These are phyloP conservation scores for Trypoxylus dichotomus DNA, from an alignment of 1,140 invertebrate genomes.

Conservation along the genomic window DNA sequence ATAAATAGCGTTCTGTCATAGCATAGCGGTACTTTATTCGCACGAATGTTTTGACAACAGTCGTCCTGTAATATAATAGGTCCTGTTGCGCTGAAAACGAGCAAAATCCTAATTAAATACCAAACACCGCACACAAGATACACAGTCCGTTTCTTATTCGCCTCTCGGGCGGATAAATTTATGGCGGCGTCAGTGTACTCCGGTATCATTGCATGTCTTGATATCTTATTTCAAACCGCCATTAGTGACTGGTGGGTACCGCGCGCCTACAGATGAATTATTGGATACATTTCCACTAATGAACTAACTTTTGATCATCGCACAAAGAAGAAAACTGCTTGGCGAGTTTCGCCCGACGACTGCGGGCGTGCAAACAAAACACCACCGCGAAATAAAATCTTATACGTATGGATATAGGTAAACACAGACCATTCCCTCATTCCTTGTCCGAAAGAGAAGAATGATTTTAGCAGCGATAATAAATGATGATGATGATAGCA, in stretches of 20 bases:
- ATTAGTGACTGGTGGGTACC: slow-evolving; percentile 44
- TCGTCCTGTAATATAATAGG: slow-evolving; percentile 32
- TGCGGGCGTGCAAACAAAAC: slow-evolving; percentile 31
- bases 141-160: slow-evolving; percentile 37
- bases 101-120: slow-evolving; percentile 46
- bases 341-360: too few relatives aligned
- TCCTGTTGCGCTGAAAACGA: slow-evolving; percentile 40
- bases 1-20: not conserved
- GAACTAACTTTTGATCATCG: slow-evolving; percentile 50
- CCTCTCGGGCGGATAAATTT: slow-evolving; percentile 40
- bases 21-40: not conserved
- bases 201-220: slow-evolving; percentile 53
- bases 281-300: slow-evolving; percentile 53
- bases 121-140: slow-evolving; percentile 34
- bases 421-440: not conserved
- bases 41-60: slow-evolving; percentile 39
- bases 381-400: slow-evolving; percentile 9
- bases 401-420: not conserved
- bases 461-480: not conserved
- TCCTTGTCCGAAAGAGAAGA: not conserved
- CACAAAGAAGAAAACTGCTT: slow-evolving; percentile 39
- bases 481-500: not conserved
- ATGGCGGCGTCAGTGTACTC: slow-evolving; percentile 36
- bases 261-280: slow-evolving; percentile 48
- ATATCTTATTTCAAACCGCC: slow-evolving; percentile 53